Base-by-base conservation (phyloP, 2,888 invertebrate species). In the Xylophagus ater region DNA sequence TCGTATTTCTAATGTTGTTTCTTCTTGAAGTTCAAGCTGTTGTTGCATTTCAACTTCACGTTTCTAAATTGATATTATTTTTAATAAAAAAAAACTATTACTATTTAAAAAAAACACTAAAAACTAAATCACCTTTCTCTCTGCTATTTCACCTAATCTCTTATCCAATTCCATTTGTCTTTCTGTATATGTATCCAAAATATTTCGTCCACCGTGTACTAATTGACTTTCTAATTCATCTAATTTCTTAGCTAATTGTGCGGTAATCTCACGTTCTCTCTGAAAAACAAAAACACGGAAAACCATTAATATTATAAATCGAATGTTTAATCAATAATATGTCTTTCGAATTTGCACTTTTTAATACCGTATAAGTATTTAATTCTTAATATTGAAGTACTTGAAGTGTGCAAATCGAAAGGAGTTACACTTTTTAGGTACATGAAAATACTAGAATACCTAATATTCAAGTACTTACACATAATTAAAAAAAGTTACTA, bases 151-250 rank as follows among this genome's bases (percentile, higher is more conserved):
- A 31, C 75, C 70, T 42, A 83, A 72, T 43, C 81, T 76, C 58
- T 84, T 82, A 57, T 96, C 90, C 37, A 98, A 68, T 39, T 86
- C 84, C 48, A 83, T 70, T 61, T 94, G 90, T 53, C 92, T 90
- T 60, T 94, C 87, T 58, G 90, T 90, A 13, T 97, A 90, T 55
- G 93, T 88, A 62, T 94, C 93, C 25, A 96, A 74, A 39, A 98
- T 85, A 62, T 93, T 92, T 59, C 88, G 89, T 2, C 90, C 92
- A 36, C 96, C 96, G 51, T 84, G 82, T 33, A 99, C 79, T 59
- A 98, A 75, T 54, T 97, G 87, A 53, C 89, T 90, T 62, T 98
- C 96, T 56, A 98, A 73, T 42, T 85, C 79, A 41, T 74, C 73
- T 48, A 94, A 77, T 60, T 88, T 83, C 21, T 73, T 71, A 15